Evolutionary conservation across 2,113 vertebrate genomes (phyloP).

Genomic region (Aegotheles bennettii): DNA sequence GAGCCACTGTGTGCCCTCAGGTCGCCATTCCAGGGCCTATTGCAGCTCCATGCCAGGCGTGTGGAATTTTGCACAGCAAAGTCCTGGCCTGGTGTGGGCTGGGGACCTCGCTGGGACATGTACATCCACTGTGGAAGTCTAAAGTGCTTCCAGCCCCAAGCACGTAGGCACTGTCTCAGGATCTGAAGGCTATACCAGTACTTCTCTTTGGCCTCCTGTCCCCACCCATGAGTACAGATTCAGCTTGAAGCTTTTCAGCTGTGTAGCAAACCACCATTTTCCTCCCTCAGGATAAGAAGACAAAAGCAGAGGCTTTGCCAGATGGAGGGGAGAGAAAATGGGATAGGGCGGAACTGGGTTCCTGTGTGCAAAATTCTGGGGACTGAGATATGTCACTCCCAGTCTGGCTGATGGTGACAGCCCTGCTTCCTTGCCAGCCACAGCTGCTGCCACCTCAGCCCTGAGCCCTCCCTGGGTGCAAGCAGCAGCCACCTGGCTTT

Average conservation of each 20-base stretch:
- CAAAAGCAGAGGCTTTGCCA: neutral
- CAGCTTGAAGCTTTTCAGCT: neutral
- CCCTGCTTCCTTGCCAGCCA: accelerated
- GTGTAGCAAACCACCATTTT: neutral
- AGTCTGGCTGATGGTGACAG: neutral
- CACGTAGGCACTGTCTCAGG: accelerated
- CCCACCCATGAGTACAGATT: neutral
- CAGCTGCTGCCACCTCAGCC: neutral
- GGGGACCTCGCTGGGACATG: accelerated
- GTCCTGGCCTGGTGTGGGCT: neutral
- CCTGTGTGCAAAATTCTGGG: neutral
- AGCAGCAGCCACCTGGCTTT: neutral
- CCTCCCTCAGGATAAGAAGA: neutral
- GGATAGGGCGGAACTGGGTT: neutral
- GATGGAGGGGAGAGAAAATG: neutral
- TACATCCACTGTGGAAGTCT: accelerated
- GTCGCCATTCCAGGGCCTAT: neutral
- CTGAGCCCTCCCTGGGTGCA: neutral
- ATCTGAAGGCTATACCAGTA: neutral
- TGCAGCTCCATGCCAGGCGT: neutral
- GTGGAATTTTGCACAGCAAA: neutral
- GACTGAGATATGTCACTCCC: neutral
- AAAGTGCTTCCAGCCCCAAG: neutral
- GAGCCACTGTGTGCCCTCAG: neutral
- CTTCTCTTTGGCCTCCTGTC: neutral